A percentile compares a stretch with the other conserved stretches of the same genome.
Conservation (phyloP, 2,113 vertebrate genomes). For the Daubentonia madagascariensis region DNA sequence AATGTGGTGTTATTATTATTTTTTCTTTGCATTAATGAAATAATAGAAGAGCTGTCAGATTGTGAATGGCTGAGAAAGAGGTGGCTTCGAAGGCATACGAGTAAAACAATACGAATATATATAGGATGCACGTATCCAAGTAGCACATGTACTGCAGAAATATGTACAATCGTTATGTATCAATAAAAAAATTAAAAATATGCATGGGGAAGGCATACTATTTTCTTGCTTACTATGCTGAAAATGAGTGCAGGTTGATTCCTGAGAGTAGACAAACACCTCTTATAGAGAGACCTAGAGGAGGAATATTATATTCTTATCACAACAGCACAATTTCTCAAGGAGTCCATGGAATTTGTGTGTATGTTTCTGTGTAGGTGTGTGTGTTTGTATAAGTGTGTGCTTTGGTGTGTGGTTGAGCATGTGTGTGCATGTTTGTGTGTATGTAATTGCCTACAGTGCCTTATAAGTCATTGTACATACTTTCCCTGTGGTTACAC, state of each 20-base stretch:
- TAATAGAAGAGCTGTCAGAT: not conserved
- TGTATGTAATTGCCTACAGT: not conserved
- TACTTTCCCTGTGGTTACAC: not conserved
- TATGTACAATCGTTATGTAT: not conserved
- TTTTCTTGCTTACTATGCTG: not conserved
- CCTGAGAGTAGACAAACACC: not conserved
- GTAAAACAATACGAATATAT: not conserved
- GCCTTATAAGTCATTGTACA: not conserved
- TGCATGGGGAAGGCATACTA: not conserved
- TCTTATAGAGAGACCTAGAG: not conserved
- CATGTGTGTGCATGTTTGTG: not conserved
- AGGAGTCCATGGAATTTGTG: not conserved
- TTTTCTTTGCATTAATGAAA: not conserved
- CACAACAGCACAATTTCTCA: not conserved
- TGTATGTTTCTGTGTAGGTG: not conserved
- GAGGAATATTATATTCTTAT: not conserved
- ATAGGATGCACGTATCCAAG: not conserved
- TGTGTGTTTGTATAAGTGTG: too few relatives aligned
- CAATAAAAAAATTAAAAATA: not conserved
- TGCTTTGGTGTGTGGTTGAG: rapidly evolving
- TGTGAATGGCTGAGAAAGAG: not conserved
- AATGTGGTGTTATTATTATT: not conserved
- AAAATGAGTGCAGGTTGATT: not conserved
- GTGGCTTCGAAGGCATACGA: not conserved
- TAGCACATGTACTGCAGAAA: not conserved